These are phyloP conservation scores for Allophyes oxyacanthae DNA, from an alignment of 2,888 invertebrate genomes.

Conservation along the genomic window DNA sequence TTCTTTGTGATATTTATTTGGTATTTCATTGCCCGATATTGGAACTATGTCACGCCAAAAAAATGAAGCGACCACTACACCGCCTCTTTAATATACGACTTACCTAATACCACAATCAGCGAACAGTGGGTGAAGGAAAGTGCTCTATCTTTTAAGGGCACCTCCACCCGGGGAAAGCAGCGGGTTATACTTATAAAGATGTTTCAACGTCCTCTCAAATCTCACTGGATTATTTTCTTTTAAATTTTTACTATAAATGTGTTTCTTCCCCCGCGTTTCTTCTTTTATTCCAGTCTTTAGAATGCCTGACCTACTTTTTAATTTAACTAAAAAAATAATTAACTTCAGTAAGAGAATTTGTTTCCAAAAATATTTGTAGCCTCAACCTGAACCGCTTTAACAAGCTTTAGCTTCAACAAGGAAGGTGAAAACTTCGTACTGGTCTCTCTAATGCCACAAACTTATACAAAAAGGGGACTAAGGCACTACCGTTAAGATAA, in stretches of 20 bases:
- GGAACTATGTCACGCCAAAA: no score
- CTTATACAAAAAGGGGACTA: conserved; percentile 38
- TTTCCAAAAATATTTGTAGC: conserved; percentile 27
- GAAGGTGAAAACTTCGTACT: conserved; percentile 29
- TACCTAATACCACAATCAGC: neutral
- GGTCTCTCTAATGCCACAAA: conserved; percentile 33
- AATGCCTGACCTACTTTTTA: conserved; percentile 28
- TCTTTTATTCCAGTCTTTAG: conserved; percentile 14
- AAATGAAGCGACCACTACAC: no score
- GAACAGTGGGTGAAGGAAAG: neutral
- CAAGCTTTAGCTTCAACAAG: conserved; percentile 28
- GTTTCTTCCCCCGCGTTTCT: neutral
- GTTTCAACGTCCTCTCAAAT: conserved; percentile 13
- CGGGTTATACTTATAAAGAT: conserved; percentile 3
- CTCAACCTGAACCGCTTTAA: conserved; percentile 20
- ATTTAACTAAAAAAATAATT: conserved; percentile 3
- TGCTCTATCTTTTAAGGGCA: neutral
- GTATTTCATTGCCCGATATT: no score
- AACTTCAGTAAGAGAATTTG: conserved; percentile 16
- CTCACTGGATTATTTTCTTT: neutral
- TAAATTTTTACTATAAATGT: neutral
- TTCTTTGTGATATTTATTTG: no score
- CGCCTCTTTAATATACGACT: no score
- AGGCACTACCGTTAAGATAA: conserved; percentile 47
- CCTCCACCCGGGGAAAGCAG: neutral